A percentile compares a stretch with the other conserved stretches of the same genome.
These are phyloP conservation scores for Coendou prehensilis DNA, from an alignment of 2,797 vertebrate genomes.

Conservation along the genomic window DNA sequence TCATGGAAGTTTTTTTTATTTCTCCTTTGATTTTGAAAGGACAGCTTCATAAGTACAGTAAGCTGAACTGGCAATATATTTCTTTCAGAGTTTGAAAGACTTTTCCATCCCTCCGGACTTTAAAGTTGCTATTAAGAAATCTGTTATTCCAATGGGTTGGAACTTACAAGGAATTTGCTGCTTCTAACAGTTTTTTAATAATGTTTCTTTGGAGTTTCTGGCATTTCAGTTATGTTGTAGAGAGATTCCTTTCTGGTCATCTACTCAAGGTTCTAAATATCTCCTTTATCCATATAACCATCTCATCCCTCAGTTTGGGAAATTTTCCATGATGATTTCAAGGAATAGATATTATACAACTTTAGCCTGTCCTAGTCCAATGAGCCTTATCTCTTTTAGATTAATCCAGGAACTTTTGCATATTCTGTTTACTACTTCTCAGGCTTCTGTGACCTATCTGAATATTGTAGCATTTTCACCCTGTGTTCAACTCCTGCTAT, in stretches of 20 bases:
- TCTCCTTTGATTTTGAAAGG: not conserved
- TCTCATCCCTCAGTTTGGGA: not conserved
- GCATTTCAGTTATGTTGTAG: not conserved
- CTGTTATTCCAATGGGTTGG: not conserved
- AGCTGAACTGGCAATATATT: not conserved
- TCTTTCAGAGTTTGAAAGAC: not conserved
- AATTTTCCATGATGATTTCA: not conserved
- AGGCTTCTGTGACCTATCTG: not conserved
- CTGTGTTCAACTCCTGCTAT: not conserved
- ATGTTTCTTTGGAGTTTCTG: not conserved
- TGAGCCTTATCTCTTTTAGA: not conserved
- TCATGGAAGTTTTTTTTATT: not conserved
- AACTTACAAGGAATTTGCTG: not conserved
- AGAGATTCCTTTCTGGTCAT: not conserved
- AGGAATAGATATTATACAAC: not conserved
- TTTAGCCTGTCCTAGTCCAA: not conserved
- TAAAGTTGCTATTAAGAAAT: not conserved
- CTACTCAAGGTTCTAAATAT: not conserved
- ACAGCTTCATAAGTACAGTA: not conserved
- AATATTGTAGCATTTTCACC: not conserved
- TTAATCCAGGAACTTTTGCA: not conserved
- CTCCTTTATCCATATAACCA: not conserved
- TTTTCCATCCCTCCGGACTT: not conserved
- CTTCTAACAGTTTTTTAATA: not conserved
- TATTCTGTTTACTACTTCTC: not conserved